Conservation (phyloP, 2,797 vertebrate species). For the Nyctibius grandis region DNA sequence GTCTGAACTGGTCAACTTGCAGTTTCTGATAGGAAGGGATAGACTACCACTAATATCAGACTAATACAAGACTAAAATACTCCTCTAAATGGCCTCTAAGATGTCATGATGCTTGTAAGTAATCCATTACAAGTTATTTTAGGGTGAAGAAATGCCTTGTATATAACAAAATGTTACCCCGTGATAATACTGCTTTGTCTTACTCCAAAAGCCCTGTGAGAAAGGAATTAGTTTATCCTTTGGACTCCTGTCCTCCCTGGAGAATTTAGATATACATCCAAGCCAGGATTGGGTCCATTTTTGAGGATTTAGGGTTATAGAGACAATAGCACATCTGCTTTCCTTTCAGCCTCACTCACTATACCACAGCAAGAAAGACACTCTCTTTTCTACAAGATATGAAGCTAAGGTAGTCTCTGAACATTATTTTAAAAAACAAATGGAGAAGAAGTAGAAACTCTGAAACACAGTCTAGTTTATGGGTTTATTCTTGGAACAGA, state of each 20-base stretch:
- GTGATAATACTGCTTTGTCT: background rate
- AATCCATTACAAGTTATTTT: background rate
- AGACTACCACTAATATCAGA: background rate
- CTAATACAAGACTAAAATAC: background rate
- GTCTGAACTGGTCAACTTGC: background rate
- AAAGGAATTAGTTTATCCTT: background rate
- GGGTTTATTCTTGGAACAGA: background rate
- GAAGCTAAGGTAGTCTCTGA: background rate
- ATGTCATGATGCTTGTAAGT: background rate
- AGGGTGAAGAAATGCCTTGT: background rate
- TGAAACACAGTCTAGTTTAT: background rate
- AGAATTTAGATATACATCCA: background rate
- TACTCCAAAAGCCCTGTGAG: background rate
- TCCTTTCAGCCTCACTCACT: background rate
- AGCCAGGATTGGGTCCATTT: background rate
- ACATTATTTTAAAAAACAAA: background rate
- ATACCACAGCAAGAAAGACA: background rate
- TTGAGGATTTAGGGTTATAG: background rate
- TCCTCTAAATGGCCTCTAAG: background rate
- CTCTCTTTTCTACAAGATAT: background rate
- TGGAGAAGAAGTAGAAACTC: background rate
- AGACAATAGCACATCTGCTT: background rate
- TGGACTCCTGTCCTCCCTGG: background rate
- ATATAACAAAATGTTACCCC: background rate
- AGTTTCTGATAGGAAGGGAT: background rate